phyloP scores from a whole-genome alignment of 2,113 vertebrate genomes.

The Ardeotis arabs region DNA sequence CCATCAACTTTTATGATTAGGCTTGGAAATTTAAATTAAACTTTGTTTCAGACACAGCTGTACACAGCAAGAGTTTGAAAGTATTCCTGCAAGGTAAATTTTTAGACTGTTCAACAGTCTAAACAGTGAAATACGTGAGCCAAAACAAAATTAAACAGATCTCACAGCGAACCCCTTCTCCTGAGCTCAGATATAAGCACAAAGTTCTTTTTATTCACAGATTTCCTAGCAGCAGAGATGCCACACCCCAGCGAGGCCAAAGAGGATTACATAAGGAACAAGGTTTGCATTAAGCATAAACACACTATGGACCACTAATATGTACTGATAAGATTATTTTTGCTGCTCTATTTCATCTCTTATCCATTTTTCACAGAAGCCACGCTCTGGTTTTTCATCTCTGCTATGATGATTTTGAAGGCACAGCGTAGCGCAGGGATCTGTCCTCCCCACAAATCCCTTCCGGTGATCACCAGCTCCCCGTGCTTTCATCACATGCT shows the following conservation, averaged over 20 bases:
- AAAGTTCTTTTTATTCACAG: neutral
- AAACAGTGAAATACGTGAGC: slow-evolving; percentile 7
- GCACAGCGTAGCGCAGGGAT: neutral
- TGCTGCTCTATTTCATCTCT: neutral
- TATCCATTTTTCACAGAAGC: neutral
- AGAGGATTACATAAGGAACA: neutral
- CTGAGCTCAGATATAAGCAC: neutral
- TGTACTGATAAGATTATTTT: neutral
- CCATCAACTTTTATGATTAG: slow-evolving; percentile 30
- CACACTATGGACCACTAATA: neutral
- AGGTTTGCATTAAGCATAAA: neutral
- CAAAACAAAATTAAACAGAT: slow-evolving; percentile 4
- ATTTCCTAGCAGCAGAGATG: neutral
- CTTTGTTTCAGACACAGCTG: slow-evolving; percentile 31
- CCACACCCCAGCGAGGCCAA: neutral
- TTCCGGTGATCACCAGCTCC: neutral
- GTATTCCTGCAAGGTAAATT: slow-evolving; percentile 42
- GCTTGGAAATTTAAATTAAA: slow-evolving; percentile 62
- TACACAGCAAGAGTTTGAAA: slow-evolving; percentile 11
- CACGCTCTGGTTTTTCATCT: neutral
- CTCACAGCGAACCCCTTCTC: neutral
- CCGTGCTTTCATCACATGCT: accelerated
- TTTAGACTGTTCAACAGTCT: slow-evolving; percentile 17
- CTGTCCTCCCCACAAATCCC: neutral
- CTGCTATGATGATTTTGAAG: neutral